Base-by-base conservation (phyloP, 2,888 invertebrate genomes). In the Trachelus iudaicus region DNA sequence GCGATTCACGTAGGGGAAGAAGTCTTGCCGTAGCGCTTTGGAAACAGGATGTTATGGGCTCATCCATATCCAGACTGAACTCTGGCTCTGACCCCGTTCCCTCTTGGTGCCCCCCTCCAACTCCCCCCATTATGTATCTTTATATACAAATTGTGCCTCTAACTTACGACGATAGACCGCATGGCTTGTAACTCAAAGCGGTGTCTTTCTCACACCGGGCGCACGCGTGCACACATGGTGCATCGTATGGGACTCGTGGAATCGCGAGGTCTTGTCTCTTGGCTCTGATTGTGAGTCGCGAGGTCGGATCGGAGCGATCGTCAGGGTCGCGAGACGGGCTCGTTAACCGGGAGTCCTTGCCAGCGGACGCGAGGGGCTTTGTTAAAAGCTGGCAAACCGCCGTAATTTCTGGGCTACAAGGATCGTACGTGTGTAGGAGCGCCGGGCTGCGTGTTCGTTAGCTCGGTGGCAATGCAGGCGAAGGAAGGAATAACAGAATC, bases 161-260 rank as follows among this genome's bases (percentile, higher is more conserved):
- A 85, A 85, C 84, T 83, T 83, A 81, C 85, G 84, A 85, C 85
- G 81, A 85, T 82, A 81, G 81, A 80, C 76, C 83, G 73, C 77
- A 77, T 40, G 78, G 76, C 78, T 83, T 83, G 82, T 84, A 83
- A 86, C 77, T 86, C 83, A 85, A 81, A 84, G 78, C 78, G 23
- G 23, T 56, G 56, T 56, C 37, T 15, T 40, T 40, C 37, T 15
- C 4, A 15, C 23, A 23, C 23, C 23, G 23, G 23, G 56, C 23
- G 9, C 23, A 56, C 6, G 56, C 15, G 15, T 56, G 23, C 56
- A 0, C 56, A 9, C 9, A 23, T 23, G 56, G 56, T 2, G 56
- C 23, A 9, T 9, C 56, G 23, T 23, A 56, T 23, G 40, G 40
- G 40, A 56, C 15, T 56, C 23, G 23, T 9, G 40, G 23, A 56